Evolutionary conservation across 1,140 invertebrate genomes (phyloP), one percentile per base, ranked within the genome.

Genomic region (Pseudomyrmex cubaensis): DNA sequence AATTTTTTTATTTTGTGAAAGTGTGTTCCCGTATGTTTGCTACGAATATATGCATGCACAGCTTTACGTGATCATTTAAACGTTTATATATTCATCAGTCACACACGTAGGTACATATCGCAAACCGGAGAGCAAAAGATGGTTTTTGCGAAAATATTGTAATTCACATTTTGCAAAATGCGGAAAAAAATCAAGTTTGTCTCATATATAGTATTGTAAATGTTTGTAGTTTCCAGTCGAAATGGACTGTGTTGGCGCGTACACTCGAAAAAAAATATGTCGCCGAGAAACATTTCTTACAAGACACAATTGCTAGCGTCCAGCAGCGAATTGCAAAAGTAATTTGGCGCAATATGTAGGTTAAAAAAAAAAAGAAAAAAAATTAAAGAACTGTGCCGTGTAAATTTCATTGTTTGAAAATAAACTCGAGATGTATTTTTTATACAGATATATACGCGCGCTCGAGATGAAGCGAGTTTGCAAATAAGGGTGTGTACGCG

Each of bases 161-260:
- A 10, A 62, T 50, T n/a, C 15, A 25, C 2, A 13, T 3, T 35
- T 35, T 48, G 50, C 20, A n/a, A 75, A 75, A 64, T 15, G 15
- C n/a, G 35, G 5, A 66, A 8, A 15, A 76, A 64, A 66, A 76
- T 75, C 13, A 7, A 75, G 1, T 75, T 63, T 46, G 17, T 25
- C n/a, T 35, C 25, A 25, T 35, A 7, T 7, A 35, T 35, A 35
- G 5, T 35, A 35, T 35, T 35, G 7, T 35, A 5, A 35, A 35
- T 35, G 35, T 35, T 35, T 35, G 0, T 35, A 35, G 35, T 35
- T 35, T 35, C 35, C 35, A 35, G 35, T 5, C 35, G 35, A 35
- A 35, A 35, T 4, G 5, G 35, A 35, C 4, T 5, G 35, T 35
- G 35, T 35, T 35, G 61, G 59, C 44, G 54, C 13, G 20, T 20